These are phyloP conservation scores for Rhabdomys dilectus DNA, from an alignment of 2,113 vertebrate genomes.

Conservation along the genomic window DNA sequence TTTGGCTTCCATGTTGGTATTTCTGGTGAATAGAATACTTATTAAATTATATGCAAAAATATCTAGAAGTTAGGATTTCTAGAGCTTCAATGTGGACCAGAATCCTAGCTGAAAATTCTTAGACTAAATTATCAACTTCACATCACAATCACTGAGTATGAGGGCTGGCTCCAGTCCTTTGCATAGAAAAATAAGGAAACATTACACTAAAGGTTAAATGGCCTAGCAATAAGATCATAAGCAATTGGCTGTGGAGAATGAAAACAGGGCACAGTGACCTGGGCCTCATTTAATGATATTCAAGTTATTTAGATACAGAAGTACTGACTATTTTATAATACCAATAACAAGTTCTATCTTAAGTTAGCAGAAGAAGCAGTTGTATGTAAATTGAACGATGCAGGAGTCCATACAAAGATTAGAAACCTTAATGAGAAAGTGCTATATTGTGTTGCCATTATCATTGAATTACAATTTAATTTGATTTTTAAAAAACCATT, in stretches of 20 bases:
- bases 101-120: not conserved
- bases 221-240: not conserved
- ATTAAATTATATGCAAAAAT: not conserved
- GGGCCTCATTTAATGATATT: constrained; percentile 46
- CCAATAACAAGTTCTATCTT: constrained; percentile 48
- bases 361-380: constrained; percentile 12
- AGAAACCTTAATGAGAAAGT: constrained; percentile 68
- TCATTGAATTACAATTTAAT: constrained; percentile 71
- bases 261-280: constrained; percentile 25
- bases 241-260: constrained; percentile 1
- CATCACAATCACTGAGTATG: not conserved
- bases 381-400: constrained; percentile 67
- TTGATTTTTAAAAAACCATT: constrained; percentile 67
- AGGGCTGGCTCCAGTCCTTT: not conserved
- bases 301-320: constrained; percentile 38
- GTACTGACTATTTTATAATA: constrained; percentile 31
- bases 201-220: not conserved
- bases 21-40: not conserved
- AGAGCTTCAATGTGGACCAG: not conserved
- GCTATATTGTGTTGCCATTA: constrained; percentile 47
- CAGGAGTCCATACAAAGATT: constrained; percentile 55
- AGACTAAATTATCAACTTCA: not conserved
- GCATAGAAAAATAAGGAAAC: not conserved
- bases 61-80: not conserved
- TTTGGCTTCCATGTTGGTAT: not conserved